Base-by-base conservation (phyloP, 2,113 vertebrate species). In the Fukomys damarensis region DNA sequence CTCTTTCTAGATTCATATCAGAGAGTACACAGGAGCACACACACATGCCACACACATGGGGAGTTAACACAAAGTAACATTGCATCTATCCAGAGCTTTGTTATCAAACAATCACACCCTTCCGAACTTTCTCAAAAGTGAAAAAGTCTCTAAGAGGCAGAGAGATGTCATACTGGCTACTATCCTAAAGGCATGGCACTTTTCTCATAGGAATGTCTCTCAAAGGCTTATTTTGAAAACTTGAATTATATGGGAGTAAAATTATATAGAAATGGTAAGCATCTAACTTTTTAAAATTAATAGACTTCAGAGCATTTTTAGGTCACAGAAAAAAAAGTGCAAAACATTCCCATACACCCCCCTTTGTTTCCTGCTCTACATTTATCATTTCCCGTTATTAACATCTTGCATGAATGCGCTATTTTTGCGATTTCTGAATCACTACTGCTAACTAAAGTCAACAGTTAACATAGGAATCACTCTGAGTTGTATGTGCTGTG, bases 181-280 rank as follows among this genome's bases (percentile, higher is more conserved):
- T 80, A n/a, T 26, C 17, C 65, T 65, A 49, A 81, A n/a, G 72
- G 88, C 14, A 2, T 3, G 26, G 32, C 12, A 68, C 43, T 82
- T 89, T 35, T n/a, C 43, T 89, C 65, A 52, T 0, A 43, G 52
- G 30, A 63, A 83, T 85, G 30, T 56, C 49, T n/a, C 58, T 52
- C 63, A 91, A 83, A 95, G 59, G 28, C 74, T 88, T 88, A 43
- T 77, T 91, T 89, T 91, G 54, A 56, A 61, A 77, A 56, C 41
- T 81, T 76, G 68, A 84, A 41, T 26, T 85, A 12, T 91, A 72
- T n/a, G 16, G n/a, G 85, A 91, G 49, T 49, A 80, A 92, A 92
- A 81, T 7, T 65, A 63, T 19, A 59, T 5, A 41, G 17, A 49
- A 81, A 93, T 76, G 13, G 9, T 43, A 95, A 66, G 35, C 26